Evolutionary conservation across 1,140 invertebrate species (phyloP).

Genomic region (Danaus plexippus): DNA sequence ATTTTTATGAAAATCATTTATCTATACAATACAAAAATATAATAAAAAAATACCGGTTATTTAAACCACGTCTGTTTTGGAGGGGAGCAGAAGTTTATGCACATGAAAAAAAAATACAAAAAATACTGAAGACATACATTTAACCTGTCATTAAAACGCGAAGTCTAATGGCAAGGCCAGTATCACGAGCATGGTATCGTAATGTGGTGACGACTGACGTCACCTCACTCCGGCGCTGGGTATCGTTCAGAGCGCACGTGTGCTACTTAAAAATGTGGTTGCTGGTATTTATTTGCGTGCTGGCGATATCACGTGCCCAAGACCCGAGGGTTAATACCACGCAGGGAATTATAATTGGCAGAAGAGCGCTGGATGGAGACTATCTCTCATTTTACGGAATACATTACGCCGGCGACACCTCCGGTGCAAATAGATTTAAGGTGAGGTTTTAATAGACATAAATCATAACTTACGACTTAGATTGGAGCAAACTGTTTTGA

Average conservation of each 20-base stretch:
- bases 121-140: no score
- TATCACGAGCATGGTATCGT: conserved; percentile 4
- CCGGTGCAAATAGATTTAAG: conserved; percentile 49
- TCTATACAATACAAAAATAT: no score
- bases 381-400: conserved; percentile 47
- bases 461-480: no score
- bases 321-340: conserved; percentile 37
- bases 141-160: no score
- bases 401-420: conserved; percentile 38
- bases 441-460: conserved; percentile 21
- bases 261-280: conserved; percentile 25
- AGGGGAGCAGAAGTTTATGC: no score
- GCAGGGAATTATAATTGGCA: conserved; percentile 41
- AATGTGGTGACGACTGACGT: conserved; percentile 4
- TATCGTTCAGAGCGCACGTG: conserved; percentile 8
- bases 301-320: conserved; percentile 32
- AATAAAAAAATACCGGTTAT: no score
- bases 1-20: no score
- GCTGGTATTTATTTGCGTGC: conserved; percentile 24
- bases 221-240: conserved; percentile 8
- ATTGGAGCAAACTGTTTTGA: no score
- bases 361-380: conserved; percentile 29
- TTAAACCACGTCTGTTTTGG: no score
- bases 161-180: no score
- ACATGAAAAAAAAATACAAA: no score